Evolutionary conservation across 1,140 invertebrate genomes (phyloP).

Genomic region (Camponotus vicinus): DNA sequence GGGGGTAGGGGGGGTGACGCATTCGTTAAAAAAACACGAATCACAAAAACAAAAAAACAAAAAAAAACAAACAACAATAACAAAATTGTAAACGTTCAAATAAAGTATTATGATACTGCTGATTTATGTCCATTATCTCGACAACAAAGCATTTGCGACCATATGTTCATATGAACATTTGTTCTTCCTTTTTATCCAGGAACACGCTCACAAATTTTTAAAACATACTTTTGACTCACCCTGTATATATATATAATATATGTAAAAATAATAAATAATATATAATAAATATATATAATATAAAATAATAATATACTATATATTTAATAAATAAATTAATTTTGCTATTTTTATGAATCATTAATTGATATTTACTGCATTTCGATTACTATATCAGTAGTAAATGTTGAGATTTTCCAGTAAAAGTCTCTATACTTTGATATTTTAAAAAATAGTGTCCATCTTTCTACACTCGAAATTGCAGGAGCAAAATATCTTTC

Average conservation of each 20-base stretch:
- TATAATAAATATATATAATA: neutral
- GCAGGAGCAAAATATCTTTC: neutral
- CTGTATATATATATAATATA: neutral
- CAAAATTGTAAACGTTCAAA: no score
- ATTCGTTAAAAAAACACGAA: no score
- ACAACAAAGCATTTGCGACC: no score
- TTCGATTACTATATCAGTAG: neutral
- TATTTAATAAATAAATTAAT: neutral
- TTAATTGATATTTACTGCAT: neutral
- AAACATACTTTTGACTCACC: no score
- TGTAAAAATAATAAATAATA: neutral
- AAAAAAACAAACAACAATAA: no score
- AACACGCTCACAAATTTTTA: no score
- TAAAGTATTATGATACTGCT: no score
- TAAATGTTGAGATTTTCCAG: neutral
- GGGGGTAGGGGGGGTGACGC: no score
- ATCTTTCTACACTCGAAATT: constrained; percentile 23
- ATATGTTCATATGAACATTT: no score
- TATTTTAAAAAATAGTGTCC: neutral
- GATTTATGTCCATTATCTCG: no score
- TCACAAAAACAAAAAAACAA: no score
- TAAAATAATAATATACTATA: neutral
- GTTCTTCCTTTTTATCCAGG: no score
- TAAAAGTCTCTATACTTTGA: neutral
- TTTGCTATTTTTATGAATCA: neutral